Evolutionary conservation across 1,140 invertebrate species (phyloP).

Genomic region (Bemisia tabaci): DNA sequence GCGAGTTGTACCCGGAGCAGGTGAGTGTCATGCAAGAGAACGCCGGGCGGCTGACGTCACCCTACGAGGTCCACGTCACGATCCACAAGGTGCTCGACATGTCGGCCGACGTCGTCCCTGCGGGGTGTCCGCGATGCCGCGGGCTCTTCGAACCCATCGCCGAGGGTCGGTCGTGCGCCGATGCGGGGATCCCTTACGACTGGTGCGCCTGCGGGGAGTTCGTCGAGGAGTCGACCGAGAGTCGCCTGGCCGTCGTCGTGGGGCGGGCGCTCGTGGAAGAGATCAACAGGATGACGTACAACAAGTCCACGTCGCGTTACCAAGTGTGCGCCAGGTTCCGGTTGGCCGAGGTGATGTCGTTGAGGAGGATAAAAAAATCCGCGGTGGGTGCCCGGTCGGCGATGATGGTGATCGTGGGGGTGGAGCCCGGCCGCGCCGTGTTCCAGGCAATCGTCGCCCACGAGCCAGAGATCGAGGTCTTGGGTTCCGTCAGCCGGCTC

Average conservation of each 20-base stretch:
- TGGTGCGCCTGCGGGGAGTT: conserved; percentile 36
- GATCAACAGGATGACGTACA: too few relatives aligned
- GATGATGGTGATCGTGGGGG: too few relatives aligned
- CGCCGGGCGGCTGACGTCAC: conserved; percentile 57
- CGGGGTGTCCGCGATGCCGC: conserved; percentile 45
- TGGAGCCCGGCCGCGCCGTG: too few relatives aligned
- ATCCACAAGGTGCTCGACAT: conserved; percentile 35
- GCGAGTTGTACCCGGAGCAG: conserved; percentile 42
- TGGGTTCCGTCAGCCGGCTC: conserved; percentile 18
- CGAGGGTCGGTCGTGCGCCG: conserved; percentile 31
- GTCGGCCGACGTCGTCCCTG: neutral
- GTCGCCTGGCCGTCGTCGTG: too few relatives aligned
- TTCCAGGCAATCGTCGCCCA: too few relatives aligned
- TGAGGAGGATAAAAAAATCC: too few relatives aligned
- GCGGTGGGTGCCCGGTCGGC: too few relatives aligned
- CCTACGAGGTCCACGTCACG: conserved; percentile 68
- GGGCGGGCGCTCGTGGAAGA: too few relatives aligned
- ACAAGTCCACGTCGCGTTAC: too few relatives aligned
- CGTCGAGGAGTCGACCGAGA: too few relatives aligned
- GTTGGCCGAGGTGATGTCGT: too few relatives aligned
- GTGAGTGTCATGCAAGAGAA: conserved; percentile 55
- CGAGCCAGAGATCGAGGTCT: conserved; percentile 7
- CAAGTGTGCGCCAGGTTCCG: too few relatives aligned
- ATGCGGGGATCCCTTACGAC: conserved; percentile 33
- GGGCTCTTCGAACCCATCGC: conserved; percentile 37